Evolutionary conservation across 2,888 invertebrate species (phyloP).

Genomic region (Merodon equestris): DNA sequence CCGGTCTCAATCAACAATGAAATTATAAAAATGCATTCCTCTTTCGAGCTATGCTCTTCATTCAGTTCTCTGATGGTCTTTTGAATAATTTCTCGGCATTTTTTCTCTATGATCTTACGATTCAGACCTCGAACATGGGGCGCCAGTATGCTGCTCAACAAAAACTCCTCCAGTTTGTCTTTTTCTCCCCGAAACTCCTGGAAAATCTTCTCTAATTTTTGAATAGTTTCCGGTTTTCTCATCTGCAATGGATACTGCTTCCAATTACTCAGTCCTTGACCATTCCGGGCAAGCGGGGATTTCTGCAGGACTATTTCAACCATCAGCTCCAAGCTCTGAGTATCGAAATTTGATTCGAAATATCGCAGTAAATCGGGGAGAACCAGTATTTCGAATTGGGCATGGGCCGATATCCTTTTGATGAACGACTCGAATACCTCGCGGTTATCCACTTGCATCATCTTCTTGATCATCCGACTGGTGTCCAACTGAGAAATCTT

Average conservation of each 20-base stretch:
- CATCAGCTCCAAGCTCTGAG: slow-evolving; percentile 82
- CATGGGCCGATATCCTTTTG: slow-evolving; percentile 83
- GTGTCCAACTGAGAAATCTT: slow-evolving; percentile 87
- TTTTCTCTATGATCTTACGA: slow-evolving; percentile 39
- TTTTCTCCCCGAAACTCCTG: slow-evolving; percentile 60
- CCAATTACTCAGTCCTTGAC: slow-evolving; percentile 83
- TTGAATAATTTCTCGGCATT: slow-evolving; percentile 20
- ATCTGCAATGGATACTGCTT: slow-evolving; percentile 84
- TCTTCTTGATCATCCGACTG: slow-evolving; percentile 83
- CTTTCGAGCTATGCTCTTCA: background rate
- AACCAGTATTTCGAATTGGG: slow-evolving; percentile 86
- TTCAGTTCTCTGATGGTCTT: slow-evolving; percentile 27
- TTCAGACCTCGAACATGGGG: slow-evolving; percentile 74
- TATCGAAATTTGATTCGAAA: slow-evolving; percentile 81
- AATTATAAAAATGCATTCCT: slow-evolving; percentile 80
- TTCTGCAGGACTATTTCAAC: slow-evolving; percentile 85
- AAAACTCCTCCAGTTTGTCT: slow-evolving; percentile 77
- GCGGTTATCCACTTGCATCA: slow-evolving; percentile 81
- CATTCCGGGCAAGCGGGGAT: slow-evolving; percentile 83
- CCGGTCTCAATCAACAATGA: slow-evolving; percentile 82
- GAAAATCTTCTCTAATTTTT: slow-evolving; percentile 72
- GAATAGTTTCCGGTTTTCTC: slow-evolving; percentile 72
- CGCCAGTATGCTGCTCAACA: slow-evolving; percentile 72
- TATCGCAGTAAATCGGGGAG: slow-evolving; percentile 84
- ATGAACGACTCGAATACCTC: slow-evolving; percentile 83